Evolutionary conservation across 1,140 invertebrate species (phyloP), one percentile per base, ranked within the genome.

Genomic region (Macrotrachela quadricornifera): DNA sequence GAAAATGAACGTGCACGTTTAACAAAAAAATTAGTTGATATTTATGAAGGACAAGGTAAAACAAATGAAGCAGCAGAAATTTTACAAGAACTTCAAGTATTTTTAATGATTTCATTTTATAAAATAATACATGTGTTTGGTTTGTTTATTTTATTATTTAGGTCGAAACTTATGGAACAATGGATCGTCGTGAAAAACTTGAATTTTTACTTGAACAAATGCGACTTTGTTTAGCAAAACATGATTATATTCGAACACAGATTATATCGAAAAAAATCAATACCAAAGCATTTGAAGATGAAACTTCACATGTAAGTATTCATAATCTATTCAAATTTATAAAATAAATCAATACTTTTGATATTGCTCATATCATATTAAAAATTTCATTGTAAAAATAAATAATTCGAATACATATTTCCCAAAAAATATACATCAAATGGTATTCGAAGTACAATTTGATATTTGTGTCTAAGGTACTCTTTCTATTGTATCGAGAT

Each of bases 181-280:
- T 99, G 92, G 85, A 95, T 50, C 86, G 87, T 65, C 76, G 81
- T 54, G 92, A 99, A 69, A 99, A 97, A 73, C 76, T 79, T 37
- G 85, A 94, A 61, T 76, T 96, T 39, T 92, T 99, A 55, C 71
- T 99, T 52, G 92, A 99, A 70, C 94, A 99, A 73, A 99, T 99
- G 90, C 76, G 92, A 53, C 73, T 96, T 0, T 97, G 91, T 68
- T 70, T 97, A 21, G 80, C 84, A 1, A 92, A 90, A 61, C 82
- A 92, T 64, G 92, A 99, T 71, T 96, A 85, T 67, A 82, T 96
- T 55, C 78, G 91, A 41, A 94, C 90, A 9, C 88, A 95, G 69
- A 97, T 99, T 57, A 97, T 99, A 63, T 88, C 88, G 10, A 97
- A 96, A 69, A 99, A 99, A 71, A 94, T 99, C 56, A 94, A 81